Base-by-base conservation (phyloP, 2,797 vertebrate genomes). In the Esox lucius region DNA sequence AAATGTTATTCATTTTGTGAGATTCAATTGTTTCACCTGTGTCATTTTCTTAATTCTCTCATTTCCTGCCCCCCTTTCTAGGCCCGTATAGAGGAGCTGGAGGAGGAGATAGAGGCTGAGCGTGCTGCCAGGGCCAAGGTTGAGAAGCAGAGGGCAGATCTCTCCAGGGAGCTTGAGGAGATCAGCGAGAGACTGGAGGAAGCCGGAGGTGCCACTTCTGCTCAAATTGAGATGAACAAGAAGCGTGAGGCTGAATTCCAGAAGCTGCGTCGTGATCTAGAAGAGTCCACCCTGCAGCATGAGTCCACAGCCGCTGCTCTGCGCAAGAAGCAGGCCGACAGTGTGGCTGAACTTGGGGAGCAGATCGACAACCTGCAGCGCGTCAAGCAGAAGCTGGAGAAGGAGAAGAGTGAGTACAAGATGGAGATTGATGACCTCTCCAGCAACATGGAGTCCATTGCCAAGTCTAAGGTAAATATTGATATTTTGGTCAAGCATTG, bases 171-270 rank as follows among this genome's bases (percentile, higher is more conserved):
- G 24, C 56, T 61, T 61, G 56, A 96, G 79, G 94, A 95, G 88
- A 94, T 95, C 91, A 95, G 94, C 0, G 92, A 89, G 79, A 87
- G 84, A 1, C 89, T 95, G 49, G 94, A 96, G n/a, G 94, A 95
- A 76, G 94, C 94, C 31, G 87, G 94, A 1, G 95, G 94, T 0
- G 94, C 92, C 0, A 94, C 92, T 0, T 78, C 92, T 0, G 91
- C 81, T 75, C 92, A 93, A 84, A 83, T 93, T 0, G 93, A 94
- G 86, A 82, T 94, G 91, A 94, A 94, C 88, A 95, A 95, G 91
- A 95, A 96, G 83, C 81, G 92, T 0, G 94, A 95, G 80, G 84
- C 92, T 0, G 94, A 96, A 77, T 95, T 94, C 78, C 95, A 94
- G 93, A 95, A 95, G 33, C 59, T 95, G 74, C 85, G 91, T 0